phyloP scores from a whole-genome alignment of 2,797 vertebrate genomes.

The Babyrousa celebensis region DNA sequence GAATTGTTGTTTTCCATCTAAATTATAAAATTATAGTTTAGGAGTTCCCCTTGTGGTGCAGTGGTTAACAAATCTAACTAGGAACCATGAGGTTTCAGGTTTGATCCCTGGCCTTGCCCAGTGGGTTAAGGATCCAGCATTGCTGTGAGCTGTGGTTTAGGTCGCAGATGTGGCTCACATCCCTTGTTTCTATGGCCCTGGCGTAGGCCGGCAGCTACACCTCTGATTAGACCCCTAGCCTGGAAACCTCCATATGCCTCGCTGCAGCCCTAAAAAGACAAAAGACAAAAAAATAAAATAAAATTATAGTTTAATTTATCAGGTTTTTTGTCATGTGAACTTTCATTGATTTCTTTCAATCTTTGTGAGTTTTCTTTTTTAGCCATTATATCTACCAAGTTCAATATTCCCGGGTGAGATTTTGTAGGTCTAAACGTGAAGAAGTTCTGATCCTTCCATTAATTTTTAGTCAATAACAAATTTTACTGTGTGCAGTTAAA shows the following conservation, averaged over 20 bases:
- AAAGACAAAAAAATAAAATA: background rate
- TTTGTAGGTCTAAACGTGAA: background rate
- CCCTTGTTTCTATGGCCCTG: too few species aligned
- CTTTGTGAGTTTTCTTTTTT: slow-evolving; percentile 21
- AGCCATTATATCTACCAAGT: slow-evolving; percentile 6
- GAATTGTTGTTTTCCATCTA: slow-evolving; percentile 19
- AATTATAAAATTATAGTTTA: background rate
- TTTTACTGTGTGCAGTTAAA: background rate
- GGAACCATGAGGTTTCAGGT: too few species aligned
- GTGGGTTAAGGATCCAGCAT: too few species aligned
- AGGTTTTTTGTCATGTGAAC: background rate
- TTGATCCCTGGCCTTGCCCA: too few species aligned
- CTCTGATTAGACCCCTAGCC: too few species aligned
- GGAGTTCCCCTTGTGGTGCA: too few species aligned
- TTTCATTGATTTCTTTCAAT: slow-evolving; percentile 33
- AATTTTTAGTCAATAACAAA: slow-evolving; percentile 59
- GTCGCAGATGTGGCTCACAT: too few species aligned
- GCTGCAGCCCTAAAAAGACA: too few species aligned
- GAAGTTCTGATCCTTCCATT: slow-evolving; percentile 19
- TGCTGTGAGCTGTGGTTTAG: too few species aligned
- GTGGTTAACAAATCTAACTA: too few species aligned
- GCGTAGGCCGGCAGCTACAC: too few species aligned
- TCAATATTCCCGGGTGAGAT: background rate
- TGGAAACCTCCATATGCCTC: too few species aligned
- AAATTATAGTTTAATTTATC: slow-evolving; percentile 9